Percentiles rank a stretch among this genome's conserved stretches.
Evolutionary conservation across 2,888 invertebrate genomes (phyloP).

Genomic region (Germaria angustata): DNA sequence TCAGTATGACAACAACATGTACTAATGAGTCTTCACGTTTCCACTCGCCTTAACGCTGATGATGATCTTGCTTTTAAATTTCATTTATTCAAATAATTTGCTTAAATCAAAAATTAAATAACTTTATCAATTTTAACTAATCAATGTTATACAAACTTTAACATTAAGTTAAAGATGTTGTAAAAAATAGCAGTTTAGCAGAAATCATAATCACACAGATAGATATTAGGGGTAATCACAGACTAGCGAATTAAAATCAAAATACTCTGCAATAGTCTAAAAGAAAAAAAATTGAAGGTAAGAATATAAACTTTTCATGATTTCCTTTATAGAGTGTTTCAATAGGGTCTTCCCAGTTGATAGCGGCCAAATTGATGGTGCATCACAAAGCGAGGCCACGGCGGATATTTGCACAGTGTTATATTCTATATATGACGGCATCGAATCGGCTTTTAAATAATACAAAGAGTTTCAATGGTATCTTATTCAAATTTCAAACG

Average conservation of each 20-base stretch:
- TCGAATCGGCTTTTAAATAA: too few species aligned
- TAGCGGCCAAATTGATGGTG: too few species aligned
- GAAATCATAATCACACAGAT: not conserved
- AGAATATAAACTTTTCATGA: too few species aligned
- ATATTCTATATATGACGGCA: too few species aligned
- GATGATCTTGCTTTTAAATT: conserved; percentile 12
- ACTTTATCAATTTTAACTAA: conserved; percentile 45
- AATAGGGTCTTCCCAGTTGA: too few species aligned
- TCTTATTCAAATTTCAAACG: too few species aligned
- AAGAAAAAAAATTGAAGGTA: too few species aligned
- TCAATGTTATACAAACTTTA: conserved; percentile 25
- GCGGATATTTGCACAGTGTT: too few species aligned
- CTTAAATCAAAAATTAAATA: conserved; percentile 18
- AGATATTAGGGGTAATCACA: conserved; percentile 21
- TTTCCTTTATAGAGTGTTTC: too few species aligned
- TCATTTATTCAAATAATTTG: conserved; percentile 39
- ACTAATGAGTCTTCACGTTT: conserved; percentile 21
- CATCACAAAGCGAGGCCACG: too few species aligned
- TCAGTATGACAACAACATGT: not conserved
- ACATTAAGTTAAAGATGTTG: conserved; percentile 19
- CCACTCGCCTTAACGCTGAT: not conserved
- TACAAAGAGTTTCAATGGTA: too few species aligned
- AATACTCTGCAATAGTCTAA: too few species aligned
- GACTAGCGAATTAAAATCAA: not conserved
- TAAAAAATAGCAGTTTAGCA: not conserved